Evolutionary conservation across 1,140 invertebrate genomes (phyloP), one percentile per base, ranked within the genome.

Genomic region (Oppia nitens): DNA sequence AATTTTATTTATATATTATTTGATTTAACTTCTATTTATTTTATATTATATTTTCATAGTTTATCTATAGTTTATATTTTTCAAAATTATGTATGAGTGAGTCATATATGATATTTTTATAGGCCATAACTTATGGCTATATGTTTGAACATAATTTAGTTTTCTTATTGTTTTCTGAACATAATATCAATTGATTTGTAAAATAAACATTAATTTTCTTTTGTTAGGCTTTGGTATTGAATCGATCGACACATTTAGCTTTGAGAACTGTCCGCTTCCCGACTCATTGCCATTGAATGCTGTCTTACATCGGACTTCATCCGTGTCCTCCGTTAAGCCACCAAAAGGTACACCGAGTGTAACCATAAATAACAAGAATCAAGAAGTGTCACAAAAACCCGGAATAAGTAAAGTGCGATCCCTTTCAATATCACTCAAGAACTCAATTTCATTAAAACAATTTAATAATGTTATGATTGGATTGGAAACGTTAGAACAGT

Each of bases 401-500:
- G 32, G 17, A 40, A 40, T 40, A 40, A 40, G 32, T 40, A 40
- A 40, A 40, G 25, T 57, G 1, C 17, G 26, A 50, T 17, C 56
- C 4, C 23, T 57, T n/a, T 11, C 17, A 11, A 20, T 57, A 24
- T 26, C 17, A 20, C 21, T 47, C 14, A 25, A 17, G 11, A 40
- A 52, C 14, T 17, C 50, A 28, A 47, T 57, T 2, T 32, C 9
- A 20, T n/a, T 48, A 28, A 9, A 12, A 23, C 56, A 57, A 27
- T 24, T 57, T 24, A 57, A 57, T 23, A 57, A 40, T 12, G 12
- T 57, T 2, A n/a, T 57, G 4, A 57, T 24, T 4, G 56, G 48
- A 20, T 26, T 57, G 23, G 47, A 52, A 52, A 20, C 56, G 25
- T 57, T 57, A 47, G 56, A 57, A 24, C 50, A 57, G 47, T 27